phyloP scores from a whole-genome alignment of 2,113 vertebrate genomes.

The rat (Rattus norvegicus) region GRCr8 NC_086021.1:182050001-182050500 shows the following conservation, averaged over 20 bases:
- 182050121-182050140: neutral
- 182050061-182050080: neutral
- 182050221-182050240: neutral
- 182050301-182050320: neutral
- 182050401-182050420: neutral
- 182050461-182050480: neutral
- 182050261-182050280: neutral
- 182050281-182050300: neutral
- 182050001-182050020: neutral
- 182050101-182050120: neutral
- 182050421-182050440: too few species aligned
- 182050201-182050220: neutral
- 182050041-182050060: too few species aligned
- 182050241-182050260: fast-evolving
- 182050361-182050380: neutral
- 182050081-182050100: too few species aligned
- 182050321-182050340: too few species aligned
- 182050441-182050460: neutral
- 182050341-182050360: neutral
- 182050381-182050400: neutral
- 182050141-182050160: neutral
- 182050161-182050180: neutral
- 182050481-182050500: fast-evolving
- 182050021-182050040: neutral
- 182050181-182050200: neutral